Evolutionary conservation across 2,797 vertebrate genomes (phyloP).

Genomic region (Adelosebastes latens): DNA sequence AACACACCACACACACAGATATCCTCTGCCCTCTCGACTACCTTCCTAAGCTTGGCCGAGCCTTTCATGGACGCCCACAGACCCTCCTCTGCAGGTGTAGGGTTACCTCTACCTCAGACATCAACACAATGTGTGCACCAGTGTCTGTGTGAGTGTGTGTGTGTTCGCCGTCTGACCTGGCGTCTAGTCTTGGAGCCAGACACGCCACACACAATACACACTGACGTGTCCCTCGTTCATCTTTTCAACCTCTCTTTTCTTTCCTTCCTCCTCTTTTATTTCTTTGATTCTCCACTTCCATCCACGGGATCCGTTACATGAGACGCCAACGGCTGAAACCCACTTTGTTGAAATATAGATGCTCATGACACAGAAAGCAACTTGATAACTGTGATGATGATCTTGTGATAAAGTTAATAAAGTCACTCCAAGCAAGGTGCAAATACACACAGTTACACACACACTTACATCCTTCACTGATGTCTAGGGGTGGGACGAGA

Average conservation of each 20-base stretch:
- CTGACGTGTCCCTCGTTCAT: conserved; percentile 59
- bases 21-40: conserved; percentile 48
- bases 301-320: conserved; percentile 53
- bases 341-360: conserved; percentile 53
- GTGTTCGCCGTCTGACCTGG: conserved; percentile 67
- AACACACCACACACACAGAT: conserved; percentile 17
- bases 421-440: conserved; percentile 2
- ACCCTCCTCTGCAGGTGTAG: conserved; percentile 74
- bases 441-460: background rate
- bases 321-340: conserved; percentile 37
- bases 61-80: conserved; percentile 64
- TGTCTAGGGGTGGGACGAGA: too few species aligned
- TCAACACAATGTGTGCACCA: conserved; percentile 48
- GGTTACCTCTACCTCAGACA: conserved; percentile 69
- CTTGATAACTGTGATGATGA: conserved; percentile 43
- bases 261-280: conserved; percentile 52
- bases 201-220: conserved; percentile 67
- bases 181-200: conserved; percentile 71
- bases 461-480: background rate
- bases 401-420: conserved; percentile 33
- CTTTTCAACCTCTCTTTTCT: conserved; percentile 70
- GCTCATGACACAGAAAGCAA: conserved; percentile 35
- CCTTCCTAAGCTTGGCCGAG: conserved; percentile 43
- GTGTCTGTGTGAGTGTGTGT: conserved; percentile 16
- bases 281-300: conserved; percentile 63